A percentile compares a stretch with the other conserved stretches of the same genome.
Evolutionary conservation across 2,888 invertebrate species (phyloP).

Genomic region (Hemistola chrysoprasaria): DNA sequence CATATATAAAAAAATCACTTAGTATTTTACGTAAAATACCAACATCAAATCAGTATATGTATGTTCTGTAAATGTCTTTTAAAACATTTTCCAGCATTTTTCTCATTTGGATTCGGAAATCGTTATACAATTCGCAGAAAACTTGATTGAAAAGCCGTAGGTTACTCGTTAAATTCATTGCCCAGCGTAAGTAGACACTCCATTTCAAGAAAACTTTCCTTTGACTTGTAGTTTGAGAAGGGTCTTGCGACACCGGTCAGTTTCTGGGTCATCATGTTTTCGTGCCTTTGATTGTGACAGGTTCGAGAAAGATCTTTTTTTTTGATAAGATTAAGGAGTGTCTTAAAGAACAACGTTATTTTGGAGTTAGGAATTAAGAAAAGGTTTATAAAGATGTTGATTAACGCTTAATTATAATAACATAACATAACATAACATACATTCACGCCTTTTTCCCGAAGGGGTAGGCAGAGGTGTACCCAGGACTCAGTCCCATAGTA

Average conservation of each 20-base stretch:
- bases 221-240: background rate
- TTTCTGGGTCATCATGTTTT: background rate
- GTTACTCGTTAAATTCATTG: slow-evolving; percentile 10
- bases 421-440: no score
- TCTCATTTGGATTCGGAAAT: slow-evolving; percentile 1
- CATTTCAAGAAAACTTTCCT: background rate
- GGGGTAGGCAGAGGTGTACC: no score
- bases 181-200: slow-evolving; percentile 4
- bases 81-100: background rate
- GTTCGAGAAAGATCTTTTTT: background rate
- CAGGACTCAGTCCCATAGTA: no score
- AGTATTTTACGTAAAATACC: no score
- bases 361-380: no score
- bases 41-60: no score
- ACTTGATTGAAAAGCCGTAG: slow-evolving; percentile 9
- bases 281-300: slow-evolving; percentile 4
- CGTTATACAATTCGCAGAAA: slow-evolving; percentile 9
- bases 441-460: no score
- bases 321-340: background rate
- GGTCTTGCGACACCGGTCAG: slow-evolving; percentile 2
- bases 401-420: no score
- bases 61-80: no score
- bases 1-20: no score
- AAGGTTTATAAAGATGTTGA: no score
- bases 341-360: no score